Evolutionary conservation across 2,797 vertebrate species (phyloP), one percentile per base, ranked within the genome.

Genomic region (Microhierax caerulescens): DNA sequence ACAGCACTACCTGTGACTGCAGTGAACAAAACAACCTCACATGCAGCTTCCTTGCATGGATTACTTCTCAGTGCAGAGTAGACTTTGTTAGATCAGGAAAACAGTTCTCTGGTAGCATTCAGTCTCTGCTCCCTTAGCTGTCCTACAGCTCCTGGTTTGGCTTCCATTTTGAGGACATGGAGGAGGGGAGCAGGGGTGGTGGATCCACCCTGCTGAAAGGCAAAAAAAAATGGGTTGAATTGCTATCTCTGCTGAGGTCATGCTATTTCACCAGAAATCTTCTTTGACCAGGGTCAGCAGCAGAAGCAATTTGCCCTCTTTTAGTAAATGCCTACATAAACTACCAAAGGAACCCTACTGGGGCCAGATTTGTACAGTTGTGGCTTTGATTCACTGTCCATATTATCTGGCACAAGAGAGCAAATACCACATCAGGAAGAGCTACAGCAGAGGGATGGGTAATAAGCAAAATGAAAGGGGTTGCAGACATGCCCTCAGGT

Each of bases 211-310:
- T 56, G 18, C 5, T 64, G 41, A 61, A 88, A 70, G 30, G 53
- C 6, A 80, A 75, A 90, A 90, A 90, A 45, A 90, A 60, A 21
- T 11, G 10, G 20, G 8, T 9, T 63, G 59, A 76, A 74, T 36
- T 85, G 7, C 11, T 16, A 14, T 54, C 41, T 85, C 43, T 65
- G 17, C 17, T 89, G 50, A 75, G 53, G 41, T 65, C 20, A 32
- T 67, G 34, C 4, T 77, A 28, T 88, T 86, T 94, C 69, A 61
- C 51, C 83, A 74, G 76, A 90, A 81, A 81, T 12, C 34, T 59
- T 82, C 34, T 90, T 78, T 73, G 69, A 73, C 19, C 45, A 43
- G 34, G 21, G 11, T 65, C 21, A 78, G 59, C 48, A 93, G 68
- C 57, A 84, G 45, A 43, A 88, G 11, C 15, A 57, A 47, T 75